These are phyloP conservation scores for Drosophila serrata DNA, from an alignment of 1,140 invertebrate genomes.

Conservation along the genomic window DNA sequence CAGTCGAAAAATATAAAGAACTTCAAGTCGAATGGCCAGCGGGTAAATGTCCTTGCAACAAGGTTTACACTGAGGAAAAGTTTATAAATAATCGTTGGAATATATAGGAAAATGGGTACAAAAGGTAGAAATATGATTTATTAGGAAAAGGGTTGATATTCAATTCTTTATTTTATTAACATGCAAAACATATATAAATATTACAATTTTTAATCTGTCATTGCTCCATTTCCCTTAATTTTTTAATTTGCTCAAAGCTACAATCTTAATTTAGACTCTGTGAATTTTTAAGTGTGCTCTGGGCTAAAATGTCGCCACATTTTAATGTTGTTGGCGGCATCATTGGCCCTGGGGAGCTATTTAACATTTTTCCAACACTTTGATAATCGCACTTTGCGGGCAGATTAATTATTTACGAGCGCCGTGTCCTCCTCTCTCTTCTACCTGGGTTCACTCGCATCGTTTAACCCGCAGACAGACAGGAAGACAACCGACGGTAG, in stretches of 20 bases:
- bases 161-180: neutral
- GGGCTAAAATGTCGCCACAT: constrained; percentile 71
- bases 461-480: constrained; percentile 75
- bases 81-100: neutral
- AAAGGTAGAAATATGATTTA: too few species aligned
- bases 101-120: neutral
- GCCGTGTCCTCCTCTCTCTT: constrained; percentile 50
- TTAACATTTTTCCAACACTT: constrained; percentile 84
- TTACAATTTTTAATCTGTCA: too few species aligned
- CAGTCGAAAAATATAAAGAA: constrained; percentile 74
- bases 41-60: constrained; percentile 22
- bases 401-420: constrained; percentile 84
- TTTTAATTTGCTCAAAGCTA: neutral
- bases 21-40: constrained; percentile 55
- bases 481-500: constrained; percentile 15
- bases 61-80: constrained; percentile 3
- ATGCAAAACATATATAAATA: too few species aligned
- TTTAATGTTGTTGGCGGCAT: constrained; percentile 60
- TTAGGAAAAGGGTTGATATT: too few species aligned
- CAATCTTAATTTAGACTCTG: neutral
- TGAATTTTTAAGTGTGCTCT: constrained; percentile 3
- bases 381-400: constrained; percentile 83
- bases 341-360: constrained; percentile 76
- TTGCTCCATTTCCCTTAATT: too few species aligned
- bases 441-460: constrained; percentile 63